Conservation (phyloP, 2,888 invertebrate species). For the Parnassius glacialis region DNA sequence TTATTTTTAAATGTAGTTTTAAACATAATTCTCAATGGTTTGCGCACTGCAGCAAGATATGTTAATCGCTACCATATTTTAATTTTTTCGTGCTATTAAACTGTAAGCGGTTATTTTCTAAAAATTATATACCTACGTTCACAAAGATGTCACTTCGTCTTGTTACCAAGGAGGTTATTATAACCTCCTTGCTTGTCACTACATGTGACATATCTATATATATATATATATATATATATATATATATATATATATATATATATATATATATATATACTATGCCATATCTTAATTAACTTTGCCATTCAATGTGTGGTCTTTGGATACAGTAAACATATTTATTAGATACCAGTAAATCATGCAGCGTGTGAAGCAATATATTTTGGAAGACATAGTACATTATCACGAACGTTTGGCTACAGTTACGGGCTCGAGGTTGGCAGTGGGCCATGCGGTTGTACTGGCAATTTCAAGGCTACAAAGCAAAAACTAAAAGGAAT, state of each 20-base stretch:
- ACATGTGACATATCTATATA: no score
- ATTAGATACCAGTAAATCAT: constrained; percentile 9
- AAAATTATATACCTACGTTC: no score
- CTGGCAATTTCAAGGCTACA: constrained; percentile 14
- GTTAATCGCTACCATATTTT: no score
- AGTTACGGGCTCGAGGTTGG: constrained; percentile 8
- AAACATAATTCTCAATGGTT: no score
- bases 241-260: no score
- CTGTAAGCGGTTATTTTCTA: not conserved
- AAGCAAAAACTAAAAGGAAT: constrained; percentile 14
- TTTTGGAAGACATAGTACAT: constrained; percentile 14
- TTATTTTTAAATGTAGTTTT: no score
- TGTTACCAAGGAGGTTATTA: no score
- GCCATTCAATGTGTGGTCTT: not conserved
- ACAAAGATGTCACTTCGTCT: no score
- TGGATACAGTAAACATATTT: constrained; percentile 1
- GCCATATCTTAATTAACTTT: not conserved
- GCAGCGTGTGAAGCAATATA: constrained; percentile 10
- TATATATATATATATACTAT: not conserved
- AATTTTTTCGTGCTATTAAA: no score
- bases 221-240: no score
- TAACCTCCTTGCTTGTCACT: no score
- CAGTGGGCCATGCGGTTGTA: constrained; percentile 18
- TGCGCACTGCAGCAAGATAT: no score
- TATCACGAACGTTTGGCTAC: constrained; percentile 22